Percentiles rank a stretch among this genome's conserved stretches.
Evolutionary conservation across 2,888 invertebrate genomes (phyloP).

Genomic region (Tetragonisca angustula): DNA sequence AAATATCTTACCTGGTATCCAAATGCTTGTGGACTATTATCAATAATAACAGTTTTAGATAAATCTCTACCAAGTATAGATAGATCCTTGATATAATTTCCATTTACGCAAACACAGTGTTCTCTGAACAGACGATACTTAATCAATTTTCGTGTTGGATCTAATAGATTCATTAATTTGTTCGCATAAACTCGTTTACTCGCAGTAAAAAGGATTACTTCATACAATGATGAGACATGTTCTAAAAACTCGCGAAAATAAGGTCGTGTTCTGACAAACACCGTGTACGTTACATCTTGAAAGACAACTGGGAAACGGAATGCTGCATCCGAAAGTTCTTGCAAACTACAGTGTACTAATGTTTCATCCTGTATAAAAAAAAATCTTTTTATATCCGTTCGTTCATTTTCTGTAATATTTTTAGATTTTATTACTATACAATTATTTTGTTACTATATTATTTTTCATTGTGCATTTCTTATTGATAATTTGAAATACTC

Average conservation of each 20-base stretch:
- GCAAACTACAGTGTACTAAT: slow-evolving; percentile 96
- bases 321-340: slow-evolving; percentile 95
- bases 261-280: slow-evolving; percentile 94
- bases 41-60: slow-evolving; percentile 93
- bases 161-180: slow-evolving; percentile 95
- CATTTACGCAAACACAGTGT: slow-evolving; percentile 97
- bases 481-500: slow-evolving; percentile 33
- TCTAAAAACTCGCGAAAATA: slow-evolving; percentile 96
- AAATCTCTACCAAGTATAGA: slow-evolving; percentile 96
- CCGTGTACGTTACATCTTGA: slow-evolving; percentile 95
- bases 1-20: slow-evolving; percentile 90
- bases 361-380: slow-evolving; percentile 92
- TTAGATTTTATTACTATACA: slow-evolving; percentile 1
- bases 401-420: background rate
- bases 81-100: slow-evolving; percentile 98
- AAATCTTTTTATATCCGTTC: slow-evolving; percentile 17
- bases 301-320: slow-evolving; percentile 97
- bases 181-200: slow-evolving; percentile 98
- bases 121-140: slow-evolving; percentile 97
- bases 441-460: background rate
- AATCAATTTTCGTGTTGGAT: slow-evolving; percentile 94
- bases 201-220: slow-evolving; percentile 97
- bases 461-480: background rate
- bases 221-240: slow-evolving; percentile 93
- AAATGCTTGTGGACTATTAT: slow-evolving; percentile 97